Base-by-base conservation (phyloP, 2,888 invertebrate genomes). In the Blastobasis lacticolella region DNA sequence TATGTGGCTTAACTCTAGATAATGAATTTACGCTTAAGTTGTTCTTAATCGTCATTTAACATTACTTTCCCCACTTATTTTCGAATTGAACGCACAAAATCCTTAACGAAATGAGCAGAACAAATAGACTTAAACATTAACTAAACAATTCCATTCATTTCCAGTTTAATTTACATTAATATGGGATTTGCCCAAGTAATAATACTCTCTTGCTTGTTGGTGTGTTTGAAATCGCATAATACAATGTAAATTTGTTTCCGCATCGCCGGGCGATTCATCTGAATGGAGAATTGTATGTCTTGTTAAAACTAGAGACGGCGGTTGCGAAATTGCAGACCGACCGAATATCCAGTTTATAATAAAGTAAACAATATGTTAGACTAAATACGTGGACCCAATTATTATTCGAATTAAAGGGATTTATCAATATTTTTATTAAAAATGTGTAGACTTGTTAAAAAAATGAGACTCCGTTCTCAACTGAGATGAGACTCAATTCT, bases 231-330 rank as follows among this genome's bases (percentile, higher is more conserved):
- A 76, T 72, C 71, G 67, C 62, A 70, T 70, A 59, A 67, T 69
- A 77, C 82, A 83, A 81, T 78, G 76, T 66, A 67, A 73, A 41
- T 78, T 67, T 75, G 77, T 75, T 87, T 86, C 79, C 83, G 74
- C 71, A 63, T 72, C 80, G 78, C 63, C 77, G 75, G 77, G 71
- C 82, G 80, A 80, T 76, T 73, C 73, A 69, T 71, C 46, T 42
- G 41, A 50, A 45, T 37, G 23, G 43, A 37, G 10, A 7, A 37
- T 46, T 44, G 10, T 37, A 42, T 74, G 76, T 81, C 84, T 83
- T 81, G 83, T 82, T 82, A 78, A 82, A 82, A 81, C 81, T 79
- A 80, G 79, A 76, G 78, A 84, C 85, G 78, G 74, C 9, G 41
- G 41, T 41, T 41, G 6, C 23, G 23, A 41, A 41, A 41, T 41